A percentile compares a stretch with the other conserved stretches of the same genome.
phyloP scores from a whole-genome alignment of 2,113 vertebrate species.

The Nannobrachium achirus region DNA sequence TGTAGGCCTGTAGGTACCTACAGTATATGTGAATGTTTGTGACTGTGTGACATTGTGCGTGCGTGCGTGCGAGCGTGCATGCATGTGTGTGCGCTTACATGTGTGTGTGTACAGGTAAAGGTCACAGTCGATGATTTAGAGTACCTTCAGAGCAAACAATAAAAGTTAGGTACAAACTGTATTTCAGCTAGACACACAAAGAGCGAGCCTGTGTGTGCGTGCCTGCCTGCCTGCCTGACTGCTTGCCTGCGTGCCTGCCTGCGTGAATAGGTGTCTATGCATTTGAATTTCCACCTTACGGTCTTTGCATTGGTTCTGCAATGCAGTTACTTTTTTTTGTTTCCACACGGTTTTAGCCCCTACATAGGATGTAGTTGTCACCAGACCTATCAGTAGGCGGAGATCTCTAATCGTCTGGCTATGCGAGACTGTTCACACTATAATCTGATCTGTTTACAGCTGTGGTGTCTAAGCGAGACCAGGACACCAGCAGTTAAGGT shows the following conservation, averaged over 20 bases:
- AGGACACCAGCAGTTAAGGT: conserved; percentile 14
- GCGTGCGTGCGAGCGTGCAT: conserved; percentile 4
- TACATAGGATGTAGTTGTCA: neutral
- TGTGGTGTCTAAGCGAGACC: neutral
- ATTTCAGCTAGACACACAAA: conserved; percentile 5
- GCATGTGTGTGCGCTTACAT: conserved; percentile 26
- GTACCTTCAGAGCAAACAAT: neutral
- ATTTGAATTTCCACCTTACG: too few species aligned
- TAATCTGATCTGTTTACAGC: neutral
- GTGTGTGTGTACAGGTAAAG: neutral
- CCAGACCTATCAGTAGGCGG: too few species aligned
- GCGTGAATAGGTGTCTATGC: neutral
- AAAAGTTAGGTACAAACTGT: neutral
- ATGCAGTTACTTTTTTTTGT: too few species aligned
- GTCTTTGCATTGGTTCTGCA: too few species aligned
- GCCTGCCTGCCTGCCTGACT: neutral
- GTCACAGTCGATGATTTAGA: neutral
- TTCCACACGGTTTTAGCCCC: neutral
- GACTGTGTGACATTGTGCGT: neutral
- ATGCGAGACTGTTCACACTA: too few species aligned
- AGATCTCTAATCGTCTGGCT: neutral
- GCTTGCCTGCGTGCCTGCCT: neutral
- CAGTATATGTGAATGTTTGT: neutral
- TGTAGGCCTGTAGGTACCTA: conserved; percentile 34
- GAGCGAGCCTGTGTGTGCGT: neutral